Evolutionary conservation across 2,113 vertebrate species (phyloP).

Genomic region (Climacteris rufus): DNA sequence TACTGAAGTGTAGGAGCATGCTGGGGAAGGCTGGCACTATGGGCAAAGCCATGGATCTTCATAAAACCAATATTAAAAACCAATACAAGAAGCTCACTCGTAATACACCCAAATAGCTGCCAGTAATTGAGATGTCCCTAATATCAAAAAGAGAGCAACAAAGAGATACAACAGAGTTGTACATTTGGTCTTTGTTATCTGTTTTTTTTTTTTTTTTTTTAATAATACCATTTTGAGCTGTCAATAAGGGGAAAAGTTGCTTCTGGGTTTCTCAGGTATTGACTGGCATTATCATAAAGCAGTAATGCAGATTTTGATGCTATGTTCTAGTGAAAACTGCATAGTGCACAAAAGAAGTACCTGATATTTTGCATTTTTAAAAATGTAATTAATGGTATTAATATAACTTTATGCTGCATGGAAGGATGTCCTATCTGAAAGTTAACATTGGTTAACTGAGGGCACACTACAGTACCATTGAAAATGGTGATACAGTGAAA

Average conservation of each 20-base stretch:
- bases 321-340: background rate
- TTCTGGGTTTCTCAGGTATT: background rate
- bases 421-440: background rate
- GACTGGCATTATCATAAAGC: background rate
- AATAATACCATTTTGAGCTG: background rate
- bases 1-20: background rate
- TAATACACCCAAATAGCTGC: background rate
- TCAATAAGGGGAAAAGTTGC: background rate
- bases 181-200: background rate
- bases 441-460: background rate
- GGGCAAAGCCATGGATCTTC: background rate
- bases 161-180: background rate
- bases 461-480: accelerated
- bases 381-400: background rate
- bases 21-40: background rate
- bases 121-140: background rate
- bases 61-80: background rate
- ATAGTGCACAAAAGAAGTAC: background rate
- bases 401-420: background rate
- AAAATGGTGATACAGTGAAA: background rate
- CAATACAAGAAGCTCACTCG: background rate
- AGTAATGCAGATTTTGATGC: background rate
- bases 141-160: background rate
- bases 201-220: background rate
- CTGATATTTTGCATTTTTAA: background rate